phyloP scores from a whole-genome alignment of 1,140 invertebrate genomes.

The Drosophila lini region DNA sequence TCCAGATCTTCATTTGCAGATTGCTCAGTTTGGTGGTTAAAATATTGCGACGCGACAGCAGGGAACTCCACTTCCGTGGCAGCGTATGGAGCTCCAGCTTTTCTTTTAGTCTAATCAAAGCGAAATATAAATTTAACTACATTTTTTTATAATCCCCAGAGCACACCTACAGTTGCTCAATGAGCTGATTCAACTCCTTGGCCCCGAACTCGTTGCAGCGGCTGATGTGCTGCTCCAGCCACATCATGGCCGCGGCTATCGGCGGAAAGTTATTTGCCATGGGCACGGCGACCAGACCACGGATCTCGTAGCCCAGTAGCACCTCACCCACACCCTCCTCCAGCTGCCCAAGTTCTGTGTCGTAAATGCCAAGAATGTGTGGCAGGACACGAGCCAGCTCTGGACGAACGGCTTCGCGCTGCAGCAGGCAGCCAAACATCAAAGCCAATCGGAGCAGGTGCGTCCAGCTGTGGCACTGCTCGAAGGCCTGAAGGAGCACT shows the following conservation, averaged over 20 bases:
- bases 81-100: slow-evolving; percentile 41
- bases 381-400: slow-evolving; percentile 69
- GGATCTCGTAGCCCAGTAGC: slow-evolving; percentile 60
- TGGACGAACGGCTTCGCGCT: slow-evolving; percentile 58
- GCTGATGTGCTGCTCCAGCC: slow-evolving; percentile 86
- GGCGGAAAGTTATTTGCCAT: slow-evolving; percentile 89
- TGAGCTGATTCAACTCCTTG: slow-evolving; percentile 54
- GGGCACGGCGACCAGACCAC: slow-evolving; percentile 72
- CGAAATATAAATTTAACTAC: no score
- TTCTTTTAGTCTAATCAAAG: slow-evolving; percentile 34
- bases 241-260: slow-evolving; percentile 88
- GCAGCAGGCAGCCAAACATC: slow-evolving; percentile 72
- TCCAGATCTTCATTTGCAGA: slow-evolving; percentile 79
- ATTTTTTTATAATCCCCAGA: neutral
- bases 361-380: slow-evolving; percentile 64
- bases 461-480: slow-evolving; percentile 89
- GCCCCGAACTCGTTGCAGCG: slow-evolving; percentile 66
- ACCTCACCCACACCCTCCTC: slow-evolving; percentile 58
- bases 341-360: slow-evolving; percentile 68
- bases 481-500: slow-evolving; percentile 89
- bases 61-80: slow-evolving; percentile 42
- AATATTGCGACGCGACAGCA: slow-evolving; percentile 67
- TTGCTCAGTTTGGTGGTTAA: slow-evolving; percentile 76
- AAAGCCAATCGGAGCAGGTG: slow-evolving; percentile 85
- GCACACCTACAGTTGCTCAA: slow-evolving; percentile 59